Conservation (phyloP, 2,113 vertebrate species). For the Nerophis ophidion region DNA sequence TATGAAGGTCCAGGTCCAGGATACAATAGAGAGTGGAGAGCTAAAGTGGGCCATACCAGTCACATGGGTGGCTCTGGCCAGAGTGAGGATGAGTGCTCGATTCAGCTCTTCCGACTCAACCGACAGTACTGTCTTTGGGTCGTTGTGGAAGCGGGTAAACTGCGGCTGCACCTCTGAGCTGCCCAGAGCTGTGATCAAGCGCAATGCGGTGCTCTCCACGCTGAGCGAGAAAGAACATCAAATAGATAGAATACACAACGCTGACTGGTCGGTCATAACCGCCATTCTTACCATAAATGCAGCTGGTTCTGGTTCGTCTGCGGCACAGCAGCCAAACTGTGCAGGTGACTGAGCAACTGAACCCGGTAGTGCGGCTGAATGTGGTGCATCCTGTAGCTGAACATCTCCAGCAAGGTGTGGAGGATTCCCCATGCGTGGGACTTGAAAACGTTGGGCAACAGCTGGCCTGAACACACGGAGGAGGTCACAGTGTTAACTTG, state of each 20-base stretch:
- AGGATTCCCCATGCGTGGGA: constrained; percentile 96
- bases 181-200: constrained; percentile 91
- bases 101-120: constrained; percentile 97
- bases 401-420: constrained; percentile 96
- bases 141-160: constrained; percentile 94
- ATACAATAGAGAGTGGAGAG: not conserved
- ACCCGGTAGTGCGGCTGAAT: constrained; percentile 97
- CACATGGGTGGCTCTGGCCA: constrained; percentile 94
- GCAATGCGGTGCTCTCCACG: constrained; percentile 93
- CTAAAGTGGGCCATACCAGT: constrained; percentile 73
- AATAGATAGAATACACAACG: not conserved
- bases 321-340: constrained; percentile 90
- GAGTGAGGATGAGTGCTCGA: constrained; percentile 90
- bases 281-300: constrained; percentile 79
- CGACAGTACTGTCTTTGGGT: constrained; percentile 93
- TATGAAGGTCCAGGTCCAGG: not conserved
- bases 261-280: not conserved
- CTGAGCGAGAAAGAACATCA: constrained; percentile 50
- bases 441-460: constrained; percentile 95
- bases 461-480: constrained; percentile 76
- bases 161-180: constrained; percentile 96
- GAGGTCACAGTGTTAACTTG: too few relatives aligned
- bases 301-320: constrained; percentile 99
- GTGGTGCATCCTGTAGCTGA: constrained; percentile 98
- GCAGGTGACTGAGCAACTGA: constrained; percentile 93